phyloP scores from a whole-genome alignment of 2,888 invertebrate species.

The Chromoteleia sp. region DNA sequence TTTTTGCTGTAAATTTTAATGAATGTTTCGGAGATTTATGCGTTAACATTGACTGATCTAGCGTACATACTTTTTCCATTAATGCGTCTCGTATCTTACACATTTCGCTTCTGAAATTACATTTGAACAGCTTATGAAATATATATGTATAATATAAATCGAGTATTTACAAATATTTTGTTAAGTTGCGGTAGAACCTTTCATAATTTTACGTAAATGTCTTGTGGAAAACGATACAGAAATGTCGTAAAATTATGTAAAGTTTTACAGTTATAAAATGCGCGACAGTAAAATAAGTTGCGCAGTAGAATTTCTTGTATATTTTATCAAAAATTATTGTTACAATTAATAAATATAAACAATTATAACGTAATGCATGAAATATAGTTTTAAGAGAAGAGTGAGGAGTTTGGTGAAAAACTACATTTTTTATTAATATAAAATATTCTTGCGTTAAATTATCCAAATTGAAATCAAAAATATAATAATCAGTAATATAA shows the following conservation, averaged over 20 bases:
- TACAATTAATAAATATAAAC: too few relatives aligned
- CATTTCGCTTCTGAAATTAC: slow-evolving; percentile 41
- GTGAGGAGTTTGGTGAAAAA: too few relatives aligned
- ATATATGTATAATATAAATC: slow-evolving; percentile 46
- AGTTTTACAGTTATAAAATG: background rate
- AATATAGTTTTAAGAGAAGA: too few relatives aligned
- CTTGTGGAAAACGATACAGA: background rate
- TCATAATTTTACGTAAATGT: background rate
- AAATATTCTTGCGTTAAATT: too few relatives aligned
- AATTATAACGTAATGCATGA: too few relatives aligned
- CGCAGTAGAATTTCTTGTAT: background rate
- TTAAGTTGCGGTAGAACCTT: slow-evolving; percentile 10
- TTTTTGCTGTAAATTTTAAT: slow-evolving; percentile 25
- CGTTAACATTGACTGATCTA: slow-evolving; percentile 59
- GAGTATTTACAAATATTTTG: slow-evolving; percentile 48
- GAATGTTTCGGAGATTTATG: slow-evolving; percentile 42
- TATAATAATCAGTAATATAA: too few relatives aligned
- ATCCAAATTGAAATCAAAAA: too few relatives aligned
- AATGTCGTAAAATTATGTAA: background rate
- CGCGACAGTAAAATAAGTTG: background rate
- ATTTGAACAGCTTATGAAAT: slow-evolving; percentile 56
- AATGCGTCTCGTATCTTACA: slow-evolving; percentile 54
- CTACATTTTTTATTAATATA: too few relatives aligned
- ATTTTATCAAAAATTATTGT: too few relatives aligned
- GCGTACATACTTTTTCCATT: slow-evolving; percentile 41